A percentile compares a stretch with the other conserved stretches of the same genome.
Conservation (phyloP, 2,888 invertebrate genomes). For the Mechanitis mazaeus region DNA sequence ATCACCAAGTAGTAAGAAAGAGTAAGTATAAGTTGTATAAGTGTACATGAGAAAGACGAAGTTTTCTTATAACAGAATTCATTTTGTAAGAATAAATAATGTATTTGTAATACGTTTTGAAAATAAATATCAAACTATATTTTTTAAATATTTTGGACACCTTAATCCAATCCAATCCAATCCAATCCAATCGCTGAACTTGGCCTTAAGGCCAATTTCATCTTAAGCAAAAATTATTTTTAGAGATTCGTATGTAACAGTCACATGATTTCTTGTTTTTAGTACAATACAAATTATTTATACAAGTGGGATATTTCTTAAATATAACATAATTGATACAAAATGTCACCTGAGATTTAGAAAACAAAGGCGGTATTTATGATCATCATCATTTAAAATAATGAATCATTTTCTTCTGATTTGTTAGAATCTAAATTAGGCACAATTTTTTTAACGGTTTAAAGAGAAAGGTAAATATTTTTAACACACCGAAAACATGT, state of each 20-base stretch:
- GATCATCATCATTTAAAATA: slow-evolving; percentile 42
- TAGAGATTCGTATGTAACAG: too few species aligned
- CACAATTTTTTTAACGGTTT: slow-evolving; percentile 36
- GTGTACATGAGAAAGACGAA: too few species aligned
- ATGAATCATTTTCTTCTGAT: slow-evolving; percentile 26
- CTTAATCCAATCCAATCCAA: slow-evolving; percentile 55
- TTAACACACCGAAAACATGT: background rate
- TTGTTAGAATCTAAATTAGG: slow-evolving; percentile 19
- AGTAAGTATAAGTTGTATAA: too few species aligned
- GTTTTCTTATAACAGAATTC: slow-evolving; percentile 15
- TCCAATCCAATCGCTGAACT: slow-evolving; percentile 25
- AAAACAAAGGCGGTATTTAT: slow-evolving; percentile 37
- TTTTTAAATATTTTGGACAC: slow-evolving; percentile 49
- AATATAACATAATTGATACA: slow-evolving; percentile 45
- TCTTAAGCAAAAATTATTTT: too few species aligned
- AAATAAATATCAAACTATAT: slow-evolving; percentile 36
- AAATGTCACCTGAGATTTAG: slow-evolving; percentile 42
- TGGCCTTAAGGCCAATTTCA: too few species aligned
- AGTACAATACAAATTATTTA: slow-evolving; percentile 34
- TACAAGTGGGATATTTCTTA: slow-evolving; percentile 50
- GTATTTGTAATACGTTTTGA: slow-evolving; percentile 29
- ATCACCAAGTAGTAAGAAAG: too few species aligned
- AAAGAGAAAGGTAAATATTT: background rate
- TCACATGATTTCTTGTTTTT: background rate
- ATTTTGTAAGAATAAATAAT: slow-evolving; percentile 14